Evolutionary conservation across 2,797 vertebrate genomes (phyloP).

Genomic region (Fistularia tabacaria): DNA sequence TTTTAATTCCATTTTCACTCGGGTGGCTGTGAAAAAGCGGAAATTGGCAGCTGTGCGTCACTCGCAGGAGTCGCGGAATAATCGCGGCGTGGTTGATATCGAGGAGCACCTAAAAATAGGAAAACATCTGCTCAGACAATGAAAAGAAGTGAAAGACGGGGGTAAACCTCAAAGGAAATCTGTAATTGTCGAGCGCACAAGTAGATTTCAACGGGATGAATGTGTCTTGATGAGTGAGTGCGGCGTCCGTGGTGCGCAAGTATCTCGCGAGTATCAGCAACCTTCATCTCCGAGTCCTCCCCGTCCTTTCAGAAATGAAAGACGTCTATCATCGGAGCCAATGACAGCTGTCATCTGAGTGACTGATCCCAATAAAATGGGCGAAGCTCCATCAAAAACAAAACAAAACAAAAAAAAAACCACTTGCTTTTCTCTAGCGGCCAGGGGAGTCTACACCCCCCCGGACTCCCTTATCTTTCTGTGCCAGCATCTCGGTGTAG

Average conservation of each 20-base stretch:
- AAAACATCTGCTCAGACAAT: too few relatives aligned
- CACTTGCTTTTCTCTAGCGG: conserved; percentile 67
- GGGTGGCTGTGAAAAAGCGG: conserved; percentile 20
- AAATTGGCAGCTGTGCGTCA: conserved; percentile 8
- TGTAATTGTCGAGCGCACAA: too few relatives aligned
- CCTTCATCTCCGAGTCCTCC: conserved; percentile 26
- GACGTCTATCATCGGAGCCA: conserved; percentile 58
- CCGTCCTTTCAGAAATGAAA: conserved; percentile 61
- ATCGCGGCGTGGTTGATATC: too few relatives aligned
- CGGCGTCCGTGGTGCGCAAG: conserved; percentile 3
- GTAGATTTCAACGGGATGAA: conserved; percentile 6
- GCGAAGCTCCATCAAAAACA: conserved; percentile 64
- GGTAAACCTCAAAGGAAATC: too few relatives aligned
- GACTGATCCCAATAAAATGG: conserved; percentile 70
- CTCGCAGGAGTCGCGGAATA: conserved; percentile 1
- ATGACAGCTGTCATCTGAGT: conserved; percentile 38
- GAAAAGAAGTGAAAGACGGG: too few relatives aligned
- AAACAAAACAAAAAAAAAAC: conserved; percentile 52
- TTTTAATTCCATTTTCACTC: conserved; percentile 11
- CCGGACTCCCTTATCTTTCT: too few relatives aligned
- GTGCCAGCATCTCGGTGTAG: background rate
- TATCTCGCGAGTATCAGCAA: conserved; percentile 1
- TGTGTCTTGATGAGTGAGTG: conserved; percentile 18
- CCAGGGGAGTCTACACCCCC: conserved; percentile 4
- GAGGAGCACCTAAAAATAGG: too few relatives aligned